Base-by-base conservation (phyloP, 2,797 vertebrate species). In the Cheirogaleus major region DNA sequence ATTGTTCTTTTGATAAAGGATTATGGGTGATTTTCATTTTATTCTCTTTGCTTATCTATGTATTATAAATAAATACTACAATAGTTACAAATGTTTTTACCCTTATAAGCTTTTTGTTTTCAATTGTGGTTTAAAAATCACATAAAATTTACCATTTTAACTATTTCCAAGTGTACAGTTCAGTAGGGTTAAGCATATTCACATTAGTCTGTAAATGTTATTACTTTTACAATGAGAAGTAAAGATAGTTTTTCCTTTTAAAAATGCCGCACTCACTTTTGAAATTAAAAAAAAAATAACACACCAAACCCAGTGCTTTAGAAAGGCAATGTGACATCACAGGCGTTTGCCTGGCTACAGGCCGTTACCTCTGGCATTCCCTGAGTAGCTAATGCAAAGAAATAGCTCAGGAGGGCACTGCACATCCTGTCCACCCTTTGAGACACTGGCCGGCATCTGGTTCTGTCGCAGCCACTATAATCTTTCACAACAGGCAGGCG, bases 1-100 rank as follows among this genome's bases (percentile, higher is more conserved):
- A 55, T 55, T 81, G 92, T 94, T 95, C 41, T 95, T 50, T 88
- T 84, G 48, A 80, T 61, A 92, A 73, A 95, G n/a, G n/a, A 84
- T 72, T 91, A 67, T 25, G 38, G 30, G 25, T 90, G 45, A 50
- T 85, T 93, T 92, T 76, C 32, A 55, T 88, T 81, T 8, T 35
- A 65, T 73, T 94, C 27, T 93, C 52, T 48, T 61, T 84, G 15
- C 13, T 65, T 72, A 86, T 57, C 81, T 92, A 5, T 27, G 35
- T 57, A 73, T 88, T 92, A 43, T 80, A 72, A 95, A 59, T 85
- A 70, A 79, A 45, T 70, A 27, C 27, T 45, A 81, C 76, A 92
- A 81, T 55, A 88, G 41, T 61, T 63, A 69, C 45, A 35, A 50
- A 22, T 43, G 5, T 10, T 38, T 27, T 78, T 75, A 63, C 20